Evolutionary conservation across 2,888 invertebrate species (phyloP).

Genomic region (Ptychoptera contaminata): DNA sequence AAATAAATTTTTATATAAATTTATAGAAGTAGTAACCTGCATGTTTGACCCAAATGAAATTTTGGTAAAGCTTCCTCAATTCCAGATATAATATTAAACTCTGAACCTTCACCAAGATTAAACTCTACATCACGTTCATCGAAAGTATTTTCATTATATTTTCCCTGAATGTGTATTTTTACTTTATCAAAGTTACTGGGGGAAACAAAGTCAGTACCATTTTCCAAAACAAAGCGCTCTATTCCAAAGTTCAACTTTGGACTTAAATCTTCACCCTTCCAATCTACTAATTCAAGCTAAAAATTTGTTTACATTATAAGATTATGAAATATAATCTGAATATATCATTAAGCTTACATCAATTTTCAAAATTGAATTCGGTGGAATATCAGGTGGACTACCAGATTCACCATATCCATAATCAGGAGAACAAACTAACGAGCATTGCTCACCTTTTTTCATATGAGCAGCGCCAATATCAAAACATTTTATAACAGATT

Average conservation of each 20-base stretch:
- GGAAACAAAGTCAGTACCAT: constrained; percentile 42
- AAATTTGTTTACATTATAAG: constrained; percentile 9
- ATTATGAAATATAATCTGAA: neutral
- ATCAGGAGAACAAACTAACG: constrained; percentile 69
- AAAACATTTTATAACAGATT: constrained; percentile 82
- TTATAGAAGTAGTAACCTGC: constrained; percentile 26
- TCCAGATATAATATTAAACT: constrained; percentile 59
- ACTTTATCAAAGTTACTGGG: constrained; percentile 76
- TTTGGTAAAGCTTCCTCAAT: constrained; percentile 66
- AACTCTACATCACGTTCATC: constrained; percentile 75
- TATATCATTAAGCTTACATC: constrained; percentile 40
- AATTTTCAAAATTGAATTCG: constrained; percentile 73
- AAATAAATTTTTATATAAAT: neutral
- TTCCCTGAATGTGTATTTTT: constrained; percentile 32
- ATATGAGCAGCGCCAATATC: constrained; percentile 88
- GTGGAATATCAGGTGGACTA: constrained; percentile 76
- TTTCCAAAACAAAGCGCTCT: constrained; percentile 46
- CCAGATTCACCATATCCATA: constrained; percentile 83
- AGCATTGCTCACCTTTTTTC: constrained; percentile 76
- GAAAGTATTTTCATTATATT: constrained; percentile 18
- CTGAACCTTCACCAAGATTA: constrained; percentile 69
- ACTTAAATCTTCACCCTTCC: constrained; percentile 81
- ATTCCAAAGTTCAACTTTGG: constrained; percentile 73
- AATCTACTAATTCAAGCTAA: constrained; percentile 74
- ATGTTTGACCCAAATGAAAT: constrained; percentile 67